Evolutionary conservation across 2,113 vertebrate genomes (phyloP).

Genomic region (Electrona antarctica): DNA sequence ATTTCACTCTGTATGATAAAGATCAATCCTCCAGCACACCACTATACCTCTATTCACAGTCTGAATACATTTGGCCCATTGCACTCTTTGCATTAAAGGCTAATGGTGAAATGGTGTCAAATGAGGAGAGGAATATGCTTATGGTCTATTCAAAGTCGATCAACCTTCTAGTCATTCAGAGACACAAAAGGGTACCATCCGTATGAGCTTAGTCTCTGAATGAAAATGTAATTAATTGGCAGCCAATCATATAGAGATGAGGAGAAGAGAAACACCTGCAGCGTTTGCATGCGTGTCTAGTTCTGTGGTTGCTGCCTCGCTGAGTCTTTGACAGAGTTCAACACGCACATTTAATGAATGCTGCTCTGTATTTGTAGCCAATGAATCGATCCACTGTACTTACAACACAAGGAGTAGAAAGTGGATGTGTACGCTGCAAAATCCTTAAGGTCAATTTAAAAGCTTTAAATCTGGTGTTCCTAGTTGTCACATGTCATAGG

Average conservation of each 20-base stretch:
- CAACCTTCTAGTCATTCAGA: conserved; percentile 1
- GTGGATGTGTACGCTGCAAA: too few species aligned
- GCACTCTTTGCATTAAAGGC: conserved; percentile 21
- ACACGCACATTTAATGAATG: not conserved
- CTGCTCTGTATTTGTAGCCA: too few species aligned
- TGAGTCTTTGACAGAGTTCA: not conserved
- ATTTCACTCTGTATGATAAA: too few species aligned
- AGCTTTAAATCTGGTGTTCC: too few species aligned
- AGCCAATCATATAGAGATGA: conserved; percentile 3
- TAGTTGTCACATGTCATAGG: too few species aligned
- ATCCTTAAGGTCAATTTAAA: too few species aligned
- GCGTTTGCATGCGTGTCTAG: conserved; percentile 2
- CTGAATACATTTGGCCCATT: too few species aligned
- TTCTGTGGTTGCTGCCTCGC: not conserved
- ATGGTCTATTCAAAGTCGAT: conserved; percentile 1
- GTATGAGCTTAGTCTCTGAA: conserved; percentile 27
- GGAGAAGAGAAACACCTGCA: conserved; percentile 1
- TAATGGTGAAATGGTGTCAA: conserved; percentile 5
- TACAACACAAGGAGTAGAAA: too few species aligned
- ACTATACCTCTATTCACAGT: too few species aligned
- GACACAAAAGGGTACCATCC: conserved; percentile 21
- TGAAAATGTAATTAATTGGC: conserved; percentile 19
- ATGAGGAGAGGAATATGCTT: conserved; percentile 2
- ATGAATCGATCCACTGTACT: too few species aligned
- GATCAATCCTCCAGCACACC: too few species aligned